Evolutionary conservation across 2,797 vertebrate genomes (phyloP), one percentile per base, ranked within the genome.

Genomic region (Pipistrellus kuhlii): DNA sequence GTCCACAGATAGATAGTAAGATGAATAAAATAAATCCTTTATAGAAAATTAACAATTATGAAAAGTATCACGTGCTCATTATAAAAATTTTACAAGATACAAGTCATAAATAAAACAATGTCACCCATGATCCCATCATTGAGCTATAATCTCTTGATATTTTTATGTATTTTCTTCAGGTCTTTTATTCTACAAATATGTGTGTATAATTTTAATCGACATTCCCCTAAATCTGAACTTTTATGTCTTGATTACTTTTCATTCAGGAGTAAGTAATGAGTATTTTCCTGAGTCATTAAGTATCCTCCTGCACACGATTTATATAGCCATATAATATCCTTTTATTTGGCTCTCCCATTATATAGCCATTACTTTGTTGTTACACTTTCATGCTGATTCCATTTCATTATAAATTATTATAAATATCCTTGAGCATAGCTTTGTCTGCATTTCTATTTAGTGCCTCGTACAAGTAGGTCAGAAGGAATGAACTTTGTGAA

Each of bases 371-470:
- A 25, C 27, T 93, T 90, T 84, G 25, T 78, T 91, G n/a, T 83
- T 91, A 68, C 6, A 68, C 30, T 84, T 93, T 35, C 20, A 55
- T 71, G 25, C 38, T 66, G 66, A 5, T 91, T 90, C 44, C 30
- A 82, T 41, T 95, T 92, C 75, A 9, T 88, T 88, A 27, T 59
- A 94, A 86, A 85, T 88, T 62, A 75, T 76, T 80, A 27, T 48
- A 8, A 78, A 53, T 8, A 69, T 77, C 38, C 25, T 85, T 64
- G 14, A 62, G 6, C n/a, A 59, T 89, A 84, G 84, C 9, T 88
- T 80, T 84, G 41, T 85, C 53, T 85, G 1, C 41, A 46, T 76
- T 86, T 85, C 57, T 88, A 2, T 77, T 92, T 89, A 69, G 10
- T 91, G 88, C 35, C 12, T 84, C 41, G 13, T 69, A 86, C 48